These are phyloP conservation scores for Trichonephila inaurata DNA, from an alignment of 1,140 invertebrate species.

Conservation along the genomic window DNA sequence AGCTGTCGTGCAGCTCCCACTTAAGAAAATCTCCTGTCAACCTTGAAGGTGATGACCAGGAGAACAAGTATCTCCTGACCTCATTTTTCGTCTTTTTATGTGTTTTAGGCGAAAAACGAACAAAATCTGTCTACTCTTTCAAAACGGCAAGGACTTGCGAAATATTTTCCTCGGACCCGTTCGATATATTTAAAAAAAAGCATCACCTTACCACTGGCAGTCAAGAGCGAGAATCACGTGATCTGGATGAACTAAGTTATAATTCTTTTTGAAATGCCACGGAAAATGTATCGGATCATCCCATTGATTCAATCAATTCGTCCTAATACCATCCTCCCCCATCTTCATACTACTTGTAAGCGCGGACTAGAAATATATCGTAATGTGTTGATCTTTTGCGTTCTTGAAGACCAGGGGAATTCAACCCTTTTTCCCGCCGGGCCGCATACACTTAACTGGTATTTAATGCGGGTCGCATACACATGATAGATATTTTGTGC, in stretches of 20 bases:
- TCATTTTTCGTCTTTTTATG: conserved; percentile 55
- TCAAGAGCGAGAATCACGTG: neutral
- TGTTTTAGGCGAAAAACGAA: conserved; percentile 12
- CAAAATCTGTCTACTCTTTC: conserved; percentile 8
- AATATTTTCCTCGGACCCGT: neutral
- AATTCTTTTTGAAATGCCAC: neutral
- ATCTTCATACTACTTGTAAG: neutral
- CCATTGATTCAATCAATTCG: neutral
- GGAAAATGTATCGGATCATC: neutral
- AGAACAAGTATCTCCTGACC: conserved; percentile 63
- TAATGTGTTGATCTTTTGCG: neutral
- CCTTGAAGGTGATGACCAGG: conserved; percentile 53
- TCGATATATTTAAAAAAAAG: neutral
- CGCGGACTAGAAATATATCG: neutral
- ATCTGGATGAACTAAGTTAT: neutral
- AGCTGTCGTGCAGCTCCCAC: neutral
- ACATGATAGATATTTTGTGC: no score
- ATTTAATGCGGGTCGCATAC: no score
- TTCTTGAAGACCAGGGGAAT: no score
- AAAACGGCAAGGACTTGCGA: conserved; percentile 16
- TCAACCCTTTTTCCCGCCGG: no score
- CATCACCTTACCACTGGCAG: neutral
- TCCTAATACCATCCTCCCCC: neutral
- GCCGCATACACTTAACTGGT: no score
- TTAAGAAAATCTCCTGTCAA: conserved; percentile 43